phyloP scores from a whole-genome alignment of 2,888 invertebrate genomes.

The Blastobasis adustella region DNA sequence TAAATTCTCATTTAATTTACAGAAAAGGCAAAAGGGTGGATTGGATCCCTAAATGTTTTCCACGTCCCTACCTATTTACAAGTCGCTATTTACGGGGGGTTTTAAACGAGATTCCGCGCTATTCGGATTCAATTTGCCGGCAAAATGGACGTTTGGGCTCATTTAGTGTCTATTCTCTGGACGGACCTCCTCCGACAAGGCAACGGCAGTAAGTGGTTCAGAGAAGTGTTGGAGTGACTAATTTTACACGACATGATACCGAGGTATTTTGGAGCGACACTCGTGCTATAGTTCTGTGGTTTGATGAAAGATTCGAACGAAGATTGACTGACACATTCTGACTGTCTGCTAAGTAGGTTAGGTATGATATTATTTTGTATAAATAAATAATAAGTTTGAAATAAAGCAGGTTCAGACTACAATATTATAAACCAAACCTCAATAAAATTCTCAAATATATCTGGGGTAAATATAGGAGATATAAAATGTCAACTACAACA shows the following conservation, averaged over 20 bases:
- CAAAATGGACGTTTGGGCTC: conserved; percentile 55
- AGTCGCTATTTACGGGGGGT: conserved; percentile 54
- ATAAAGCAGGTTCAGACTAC: too few relatives aligned
- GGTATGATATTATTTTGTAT: not conserved
- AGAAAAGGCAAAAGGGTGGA: conserved; percentile 60
- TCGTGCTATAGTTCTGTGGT: not conserved
- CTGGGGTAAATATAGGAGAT: too few relatives aligned
- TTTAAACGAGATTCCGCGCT: conserved; percentile 46
- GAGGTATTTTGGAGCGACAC: not conserved
- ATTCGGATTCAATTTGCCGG: conserved; percentile 67
- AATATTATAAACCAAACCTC: too few relatives aligned
- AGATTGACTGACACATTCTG: not conserved
- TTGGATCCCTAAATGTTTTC: conserved; percentile 51
- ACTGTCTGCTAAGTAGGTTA: not conserved
- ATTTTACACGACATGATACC: not conserved
- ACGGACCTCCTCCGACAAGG: conserved; percentile 13
- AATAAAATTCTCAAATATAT: too few relatives aligned
- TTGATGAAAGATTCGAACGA: not conserved
- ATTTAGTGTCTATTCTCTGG: conserved; percentile 44
- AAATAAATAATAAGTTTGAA: too few relatives aligned
- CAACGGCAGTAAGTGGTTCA: not conserved
- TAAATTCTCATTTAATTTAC: conserved; percentile 55
- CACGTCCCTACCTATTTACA: conserved; percentile 60
- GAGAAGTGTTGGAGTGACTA: not conserved
- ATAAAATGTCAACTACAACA: too few relatives aligned